phyloP scores from a whole-genome alignment of 2,888 invertebrate species.

The Drosophila picticornis region DNA sequence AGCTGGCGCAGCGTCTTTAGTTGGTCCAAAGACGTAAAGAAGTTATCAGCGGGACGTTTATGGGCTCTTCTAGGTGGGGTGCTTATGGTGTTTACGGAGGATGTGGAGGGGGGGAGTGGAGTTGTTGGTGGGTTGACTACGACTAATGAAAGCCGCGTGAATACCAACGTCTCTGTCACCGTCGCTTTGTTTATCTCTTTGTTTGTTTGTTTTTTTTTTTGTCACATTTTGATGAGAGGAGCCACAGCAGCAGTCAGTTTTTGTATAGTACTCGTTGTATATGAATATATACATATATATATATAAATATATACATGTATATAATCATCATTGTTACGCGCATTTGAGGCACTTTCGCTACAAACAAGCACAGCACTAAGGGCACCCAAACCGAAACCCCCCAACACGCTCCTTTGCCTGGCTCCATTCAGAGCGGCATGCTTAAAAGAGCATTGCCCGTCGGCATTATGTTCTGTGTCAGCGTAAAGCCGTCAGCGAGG shows the following conservation, averaged over 20 bases:
- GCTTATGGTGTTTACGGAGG: neutral
- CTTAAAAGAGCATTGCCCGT: conserved; percentile 83
- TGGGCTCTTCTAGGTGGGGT: conserved; percentile 35
- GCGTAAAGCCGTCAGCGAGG: conserved; percentile 51
- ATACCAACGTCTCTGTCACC: conserved; percentile 54
- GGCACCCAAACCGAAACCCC: conserved; percentile 12
- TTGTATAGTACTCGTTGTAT: conserved; percentile 27
- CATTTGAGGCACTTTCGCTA: conserved; percentile 70
- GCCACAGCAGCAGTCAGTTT: conserved; percentile 27
- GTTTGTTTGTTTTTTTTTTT: conserved; percentile 55
- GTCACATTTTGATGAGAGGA: conserved; percentile 68
- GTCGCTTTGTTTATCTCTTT: conserved; percentile 58
- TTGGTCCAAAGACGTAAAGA: conserved; percentile 68
- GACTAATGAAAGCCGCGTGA: conserved; percentile 64
- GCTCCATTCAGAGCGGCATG: conserved; percentile 65
- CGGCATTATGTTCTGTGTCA: conserved; percentile 81
- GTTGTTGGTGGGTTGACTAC: conserved; percentile 24
- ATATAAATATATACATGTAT: conserved; percentile 40
- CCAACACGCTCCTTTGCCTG: conserved; percentile 17
- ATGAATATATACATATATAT: conserved; percentile 26
- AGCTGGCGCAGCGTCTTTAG: conserved; percentile 40
- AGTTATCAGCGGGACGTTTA: conserved; percentile 74
- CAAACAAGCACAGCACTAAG: conserved; percentile 49
- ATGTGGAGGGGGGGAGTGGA: neutral
- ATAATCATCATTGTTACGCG: conserved; percentile 75